phyloP scores from a whole-genome alignment of 2,797 vertebrate species.

The Peromyscus attwateri region DNA sequence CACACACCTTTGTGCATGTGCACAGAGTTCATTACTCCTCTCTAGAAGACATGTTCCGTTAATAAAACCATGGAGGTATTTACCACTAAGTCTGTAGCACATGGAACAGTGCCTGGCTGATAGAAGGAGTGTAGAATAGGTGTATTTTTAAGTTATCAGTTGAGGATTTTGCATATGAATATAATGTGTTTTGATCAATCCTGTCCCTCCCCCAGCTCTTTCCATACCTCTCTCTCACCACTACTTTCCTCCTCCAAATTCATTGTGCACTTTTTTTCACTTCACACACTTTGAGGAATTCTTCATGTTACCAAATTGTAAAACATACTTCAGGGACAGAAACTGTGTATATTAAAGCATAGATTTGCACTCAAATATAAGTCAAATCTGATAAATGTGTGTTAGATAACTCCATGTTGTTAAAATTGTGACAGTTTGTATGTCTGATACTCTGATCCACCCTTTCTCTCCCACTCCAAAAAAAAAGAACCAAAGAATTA shows the following conservation, averaged over 20 bases:
- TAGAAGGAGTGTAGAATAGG: background rate
- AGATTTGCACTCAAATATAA: conserved; percentile 15
- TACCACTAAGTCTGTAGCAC: background rate
- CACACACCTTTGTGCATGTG: background rate
- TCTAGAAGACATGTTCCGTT: background rate
- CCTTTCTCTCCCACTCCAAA: background rate
- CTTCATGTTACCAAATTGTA: background rate
- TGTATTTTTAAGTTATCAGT: background rate
- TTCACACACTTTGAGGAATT: conserved; percentile 14
- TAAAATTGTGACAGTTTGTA: background rate
- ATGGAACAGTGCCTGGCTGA: background rate
- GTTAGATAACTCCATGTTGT: background rate
- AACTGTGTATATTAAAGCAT: background rate
- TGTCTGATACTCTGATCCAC: background rate
- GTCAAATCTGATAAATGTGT: background rate
- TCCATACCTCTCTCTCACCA: no score
- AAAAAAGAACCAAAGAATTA: background rate
- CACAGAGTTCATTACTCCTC: background rate
- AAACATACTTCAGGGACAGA: background rate
- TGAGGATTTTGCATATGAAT: background rate
- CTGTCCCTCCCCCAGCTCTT: background rate
- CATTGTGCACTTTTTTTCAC: background rate
- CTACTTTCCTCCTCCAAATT: no score
- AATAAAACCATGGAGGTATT: background rate
- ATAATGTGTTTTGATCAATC: background rate